Evolutionary conservation across 2,888 invertebrate species (phyloP).

Genomic region (Apotomis betuletana): DNA sequence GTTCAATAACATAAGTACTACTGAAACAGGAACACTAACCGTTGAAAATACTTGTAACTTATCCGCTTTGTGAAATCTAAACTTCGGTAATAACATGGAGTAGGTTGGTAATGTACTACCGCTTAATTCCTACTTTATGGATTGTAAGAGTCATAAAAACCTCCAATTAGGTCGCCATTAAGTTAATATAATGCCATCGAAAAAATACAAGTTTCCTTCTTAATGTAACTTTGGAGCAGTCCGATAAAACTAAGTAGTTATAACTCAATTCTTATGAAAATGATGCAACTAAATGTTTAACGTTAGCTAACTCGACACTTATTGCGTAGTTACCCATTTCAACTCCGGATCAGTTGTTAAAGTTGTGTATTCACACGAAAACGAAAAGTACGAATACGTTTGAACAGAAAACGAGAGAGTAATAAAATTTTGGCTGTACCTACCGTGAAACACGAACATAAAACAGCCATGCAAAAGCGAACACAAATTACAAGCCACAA

Average conservation of each 20-base stretch:
- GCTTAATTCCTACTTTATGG: constrained; percentile 40
- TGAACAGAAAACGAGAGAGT: background rate
- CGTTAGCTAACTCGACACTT: background rate
- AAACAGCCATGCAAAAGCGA: constrained; percentile 46
- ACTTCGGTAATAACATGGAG: constrained; percentile 35
- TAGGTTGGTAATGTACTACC: constrained; percentile 34
- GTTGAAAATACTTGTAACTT: constrained; percentile 23
- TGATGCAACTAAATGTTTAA: background rate
- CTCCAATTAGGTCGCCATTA: constrained; percentile 43
- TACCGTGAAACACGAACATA: constrained; percentile 43
- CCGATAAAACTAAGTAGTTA: constrained; percentile 10
- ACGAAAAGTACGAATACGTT: background rate
- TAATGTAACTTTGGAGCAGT: constrained; percentile 32
- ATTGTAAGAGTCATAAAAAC: constrained; percentile 40
- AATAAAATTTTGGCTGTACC: constrained; percentile 24
- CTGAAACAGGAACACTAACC: constrained; percentile 1
- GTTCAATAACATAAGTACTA: background rate
- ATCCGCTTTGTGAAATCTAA: constrained; percentile 35
- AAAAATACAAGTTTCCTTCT: constrained; percentile 42
- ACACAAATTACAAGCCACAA: constrained; percentile 62
- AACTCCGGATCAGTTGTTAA: too few species aligned
- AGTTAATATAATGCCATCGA: constrained; percentile 42
- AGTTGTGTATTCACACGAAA: background rate
- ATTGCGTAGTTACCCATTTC: background rate
- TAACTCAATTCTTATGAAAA: constrained; percentile 2